Conservation (phyloP, 2,888 invertebrate genomes). For the Acleris sparsana region DNA sequence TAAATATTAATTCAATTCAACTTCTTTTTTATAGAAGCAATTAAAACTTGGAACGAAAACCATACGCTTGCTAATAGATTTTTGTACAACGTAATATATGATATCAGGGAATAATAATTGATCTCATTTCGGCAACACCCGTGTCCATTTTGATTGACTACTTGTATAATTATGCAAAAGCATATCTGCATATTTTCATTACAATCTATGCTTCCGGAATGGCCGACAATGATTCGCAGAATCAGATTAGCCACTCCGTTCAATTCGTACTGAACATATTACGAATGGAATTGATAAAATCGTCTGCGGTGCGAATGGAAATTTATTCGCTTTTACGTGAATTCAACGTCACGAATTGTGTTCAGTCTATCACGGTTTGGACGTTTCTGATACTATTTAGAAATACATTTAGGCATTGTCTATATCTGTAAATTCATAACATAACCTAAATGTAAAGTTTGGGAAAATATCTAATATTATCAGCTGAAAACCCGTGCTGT, state of each 20-base stretch:
- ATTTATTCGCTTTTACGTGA: constrained; percentile 49
- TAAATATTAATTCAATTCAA: too few species aligned
- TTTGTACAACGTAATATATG: too few species aligned
- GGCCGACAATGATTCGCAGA: constrained; percentile 47
- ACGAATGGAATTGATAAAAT: constrained; percentile 76
- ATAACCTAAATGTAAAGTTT: too few species aligned
- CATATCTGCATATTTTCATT: constrained; percentile 36
- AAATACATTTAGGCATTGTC: not conserved
- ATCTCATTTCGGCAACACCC: constrained; percentile 6
- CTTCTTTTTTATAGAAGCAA: too few species aligned
- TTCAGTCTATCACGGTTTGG: not conserved
- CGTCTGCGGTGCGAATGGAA: constrained; percentile 65
- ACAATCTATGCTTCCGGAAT: constrained; percentile 31
- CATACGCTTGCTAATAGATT: too few species aligned
- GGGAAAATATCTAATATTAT: too few species aligned
- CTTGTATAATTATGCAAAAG: constrained; percentile 32
- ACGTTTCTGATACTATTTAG: not conserved
- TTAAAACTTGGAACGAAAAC: too few species aligned
- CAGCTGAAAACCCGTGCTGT: too few species aligned
- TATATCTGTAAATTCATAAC: too few species aligned
- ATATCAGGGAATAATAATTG: too few species aligned
- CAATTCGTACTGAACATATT: constrained; percentile 61
- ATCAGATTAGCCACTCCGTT: constrained; percentile 72
- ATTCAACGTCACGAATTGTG: constrained; percentile 16
- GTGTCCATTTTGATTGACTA: constrained; percentile 26